Evolutionary conservation across 1,140 invertebrate species (phyloP).

Genomic region (Meloidogyne hapla): DNA sequence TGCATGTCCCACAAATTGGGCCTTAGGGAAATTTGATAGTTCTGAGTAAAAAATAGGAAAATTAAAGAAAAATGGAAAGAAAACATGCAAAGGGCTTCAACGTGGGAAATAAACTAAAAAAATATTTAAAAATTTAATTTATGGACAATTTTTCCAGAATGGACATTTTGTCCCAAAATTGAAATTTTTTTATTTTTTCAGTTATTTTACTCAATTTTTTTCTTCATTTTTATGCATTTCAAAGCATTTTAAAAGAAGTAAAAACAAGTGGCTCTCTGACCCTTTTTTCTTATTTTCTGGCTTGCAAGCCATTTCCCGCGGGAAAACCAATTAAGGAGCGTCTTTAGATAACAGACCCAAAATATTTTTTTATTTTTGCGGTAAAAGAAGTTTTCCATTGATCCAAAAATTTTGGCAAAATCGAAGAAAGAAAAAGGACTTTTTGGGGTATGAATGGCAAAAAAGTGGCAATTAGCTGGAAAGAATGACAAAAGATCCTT

Average conservation of each 20-base stretch:
- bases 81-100: not conserved
- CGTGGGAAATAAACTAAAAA: not conserved
- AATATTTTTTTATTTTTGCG: not conserved
- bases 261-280: not conserved
- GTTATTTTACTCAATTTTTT: not conserved
- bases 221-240: not conserved
- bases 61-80: constrained; percentile 6
- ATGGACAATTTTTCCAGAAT: not conserved
- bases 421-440: not conserved
- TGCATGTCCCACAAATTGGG: not conserved
- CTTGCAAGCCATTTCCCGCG: constrained; percentile 9
- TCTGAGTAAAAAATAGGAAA: constrained; percentile 6
- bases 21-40: constrained; percentile 3
- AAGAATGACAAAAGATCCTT: not conserved
- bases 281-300: not conserved
- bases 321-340: constrained; percentile 18
- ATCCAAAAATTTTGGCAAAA: constrained; percentile 6
- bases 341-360: not conserved
- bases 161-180: not conserved
- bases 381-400: not conserved
- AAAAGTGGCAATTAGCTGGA: not conserved
- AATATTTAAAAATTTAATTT: not conserved
- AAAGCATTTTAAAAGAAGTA: not conserved
- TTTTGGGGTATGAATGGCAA: not conserved
- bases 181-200: not conserved